phyloP scores from a whole-genome alignment of 1,140 invertebrate genomes.

The Episyrphus balteatus region DNA sequence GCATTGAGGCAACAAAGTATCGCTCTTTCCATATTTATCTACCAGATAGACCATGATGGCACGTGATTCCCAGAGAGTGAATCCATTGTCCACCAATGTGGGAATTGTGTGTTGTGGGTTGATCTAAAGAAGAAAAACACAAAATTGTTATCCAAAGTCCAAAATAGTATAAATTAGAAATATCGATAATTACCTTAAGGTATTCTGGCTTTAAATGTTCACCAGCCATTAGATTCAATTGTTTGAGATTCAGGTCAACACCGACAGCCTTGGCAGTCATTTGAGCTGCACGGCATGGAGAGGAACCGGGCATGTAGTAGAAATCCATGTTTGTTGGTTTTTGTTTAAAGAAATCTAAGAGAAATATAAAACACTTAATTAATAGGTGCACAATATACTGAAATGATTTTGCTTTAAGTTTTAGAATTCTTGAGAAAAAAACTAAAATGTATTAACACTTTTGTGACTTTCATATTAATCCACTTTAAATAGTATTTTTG shows the following conservation, averaged over 20 bases:
- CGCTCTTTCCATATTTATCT: constrained; percentile 56
- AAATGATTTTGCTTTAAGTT: background rate
- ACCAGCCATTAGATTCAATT: constrained; percentile 48
- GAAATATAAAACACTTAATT: too few relatives aligned
- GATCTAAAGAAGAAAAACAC: constrained; percentile 14
- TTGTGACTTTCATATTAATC: too few relatives aligned
- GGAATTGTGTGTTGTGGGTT: constrained; percentile 50
- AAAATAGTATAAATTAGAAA: background rate
- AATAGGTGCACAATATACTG: background rate
- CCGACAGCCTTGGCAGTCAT: constrained; percentile 57
- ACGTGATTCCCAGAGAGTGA: constrained; percentile 55
- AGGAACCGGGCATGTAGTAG: constrained; percentile 56
- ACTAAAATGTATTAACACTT: too few relatives aligned
- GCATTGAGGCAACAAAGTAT: constrained; percentile 56
- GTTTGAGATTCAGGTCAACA: constrained; percentile 58
- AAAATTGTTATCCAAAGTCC: background rate
- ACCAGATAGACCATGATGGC: constrained; percentile 61
- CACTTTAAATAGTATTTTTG: too few relatives aligned
- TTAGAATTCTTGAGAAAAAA: background rate
- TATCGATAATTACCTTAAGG: constrained; percentile 53
- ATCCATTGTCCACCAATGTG: constrained; percentile 55
- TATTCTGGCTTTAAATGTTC: constrained; percentile 62
- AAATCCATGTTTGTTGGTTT: constrained; percentile 30
- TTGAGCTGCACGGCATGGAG: constrained; percentile 58
- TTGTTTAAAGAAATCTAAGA: too few relatives aligned